A percentile compares a stretch with the other conserved stretches of the same genome.
phyloP scores from a whole-genome alignment of 2,797 vertebrate genomes.

The Darevskia nairensis region DNA sequence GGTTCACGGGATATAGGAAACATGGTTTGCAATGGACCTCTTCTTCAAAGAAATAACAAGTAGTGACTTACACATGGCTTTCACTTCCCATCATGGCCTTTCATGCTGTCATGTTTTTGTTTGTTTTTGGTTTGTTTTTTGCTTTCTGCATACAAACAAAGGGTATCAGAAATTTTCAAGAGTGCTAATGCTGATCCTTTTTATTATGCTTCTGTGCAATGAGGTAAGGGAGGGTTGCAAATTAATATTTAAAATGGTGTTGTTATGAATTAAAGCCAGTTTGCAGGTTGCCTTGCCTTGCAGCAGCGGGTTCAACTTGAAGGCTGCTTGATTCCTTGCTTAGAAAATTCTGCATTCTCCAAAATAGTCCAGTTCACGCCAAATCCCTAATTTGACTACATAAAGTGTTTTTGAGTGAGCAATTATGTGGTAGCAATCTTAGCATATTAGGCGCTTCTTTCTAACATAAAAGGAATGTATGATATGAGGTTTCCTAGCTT shows the following conservation, averaged over 20 bases:
- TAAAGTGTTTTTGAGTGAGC: background rate
- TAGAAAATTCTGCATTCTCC: background rate
- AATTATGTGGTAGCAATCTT: background rate
- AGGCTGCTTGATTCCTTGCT: background rate
- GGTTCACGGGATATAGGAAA: background rate
- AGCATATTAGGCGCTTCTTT: background rate
- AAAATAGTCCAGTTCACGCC: background rate
- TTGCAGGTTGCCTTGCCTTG: background rate
- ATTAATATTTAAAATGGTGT: slow-evolving; percentile 12
- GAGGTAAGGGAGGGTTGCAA: background rate
- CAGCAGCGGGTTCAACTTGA: background rate
- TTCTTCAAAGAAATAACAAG: slow-evolving; percentile 3
- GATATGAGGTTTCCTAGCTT: background rate
- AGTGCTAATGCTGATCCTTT: background rate
- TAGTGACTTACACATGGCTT: background rate
- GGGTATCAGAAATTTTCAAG: background rate
- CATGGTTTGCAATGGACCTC: background rate
- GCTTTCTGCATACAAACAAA: background rate
- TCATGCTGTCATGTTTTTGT: background rate
- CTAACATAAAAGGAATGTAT: background rate
- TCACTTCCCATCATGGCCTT: background rate
- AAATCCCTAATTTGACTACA: background rate
- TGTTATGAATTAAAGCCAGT: background rate
- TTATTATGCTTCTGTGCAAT: background rate
- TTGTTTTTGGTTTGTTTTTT: background rate